Evolutionary conservation across 2,797 vertebrate genomes (phyloP).

Genomic region (Melanogrammus aeglefinus): DNA sequence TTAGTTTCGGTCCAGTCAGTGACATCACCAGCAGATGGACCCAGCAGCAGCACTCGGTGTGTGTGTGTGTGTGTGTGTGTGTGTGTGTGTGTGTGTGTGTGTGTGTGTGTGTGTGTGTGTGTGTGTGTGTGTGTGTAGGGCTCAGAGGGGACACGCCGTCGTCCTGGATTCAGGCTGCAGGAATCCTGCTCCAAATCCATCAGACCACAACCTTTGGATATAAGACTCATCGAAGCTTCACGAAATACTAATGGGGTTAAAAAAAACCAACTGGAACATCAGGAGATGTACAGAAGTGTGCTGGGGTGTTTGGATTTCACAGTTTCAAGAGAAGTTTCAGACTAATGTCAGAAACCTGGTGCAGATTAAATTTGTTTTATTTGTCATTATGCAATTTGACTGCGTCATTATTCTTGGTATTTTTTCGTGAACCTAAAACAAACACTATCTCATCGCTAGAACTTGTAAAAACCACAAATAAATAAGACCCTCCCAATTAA

Average conservation of each 20-base stretch:
- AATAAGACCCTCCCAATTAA: not conserved
- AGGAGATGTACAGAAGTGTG: not conserved
- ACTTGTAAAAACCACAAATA: not conserved
- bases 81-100: too few species aligned
- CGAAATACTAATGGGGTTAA: not conserved
- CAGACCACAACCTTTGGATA: not conserved
- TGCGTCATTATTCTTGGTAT: not conserved
- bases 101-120: too few species aligned
- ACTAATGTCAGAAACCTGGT: not conserved
- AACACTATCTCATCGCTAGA: not conserved
- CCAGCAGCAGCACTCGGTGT: not conserved
- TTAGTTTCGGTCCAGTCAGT: not conserved
- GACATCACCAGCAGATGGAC: conserved; percentile 3
- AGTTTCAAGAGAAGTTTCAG: not conserved
- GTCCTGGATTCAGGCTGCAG: not conserved
- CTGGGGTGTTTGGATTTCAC: too few species aligned
- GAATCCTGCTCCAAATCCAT: not conserved
- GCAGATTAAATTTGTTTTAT: not conserved
- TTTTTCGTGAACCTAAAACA: not conserved
- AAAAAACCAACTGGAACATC: not conserved
- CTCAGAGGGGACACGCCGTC: not conserved
- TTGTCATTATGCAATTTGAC: not conserved
- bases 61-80: too few species aligned
- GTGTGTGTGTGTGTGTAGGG: not conserved
- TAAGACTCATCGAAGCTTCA: not conserved